Conservation (phyloP, 2,888 invertebrate genomes). For the Augochlorella aurata region DNA sequence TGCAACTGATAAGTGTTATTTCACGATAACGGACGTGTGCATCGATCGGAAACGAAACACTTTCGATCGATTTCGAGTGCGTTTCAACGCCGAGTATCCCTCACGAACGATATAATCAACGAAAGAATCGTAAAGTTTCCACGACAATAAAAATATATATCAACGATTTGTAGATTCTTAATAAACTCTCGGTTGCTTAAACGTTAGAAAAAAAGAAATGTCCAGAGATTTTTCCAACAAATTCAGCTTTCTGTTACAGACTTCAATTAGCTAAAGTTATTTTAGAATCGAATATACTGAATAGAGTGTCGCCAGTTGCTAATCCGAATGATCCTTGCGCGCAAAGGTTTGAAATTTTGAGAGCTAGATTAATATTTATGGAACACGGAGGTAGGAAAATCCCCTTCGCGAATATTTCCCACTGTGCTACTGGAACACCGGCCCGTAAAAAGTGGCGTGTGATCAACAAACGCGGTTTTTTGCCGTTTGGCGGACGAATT, state of each 20-base stretch:
- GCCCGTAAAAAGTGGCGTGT: background rate
- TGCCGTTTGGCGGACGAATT: background rate
- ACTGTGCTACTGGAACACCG: background rate
- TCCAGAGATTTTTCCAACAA: no score
- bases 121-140: background rate
- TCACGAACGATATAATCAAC: background rate
- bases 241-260: no score
- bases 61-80: background rate
- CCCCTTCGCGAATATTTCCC: background rate
- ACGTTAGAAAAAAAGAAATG: no score
- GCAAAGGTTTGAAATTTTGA: background rate
- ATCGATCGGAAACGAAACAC: slow-evolving; percentile 11
- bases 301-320: no score
- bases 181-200: no score
- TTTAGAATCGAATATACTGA: no score
- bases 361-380: background rate
- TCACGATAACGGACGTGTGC: slow-evolving; percentile 22
- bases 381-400: background rate
- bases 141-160: background rate
- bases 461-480: slow-evolving; percentile 4
- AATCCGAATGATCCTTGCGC: background rate
- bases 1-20: slow-evolving; percentile 37
- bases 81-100: background rate
- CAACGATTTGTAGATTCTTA: background rate
- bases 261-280: no score